Evolutionary conservation across 2,888 invertebrate genomes (phyloP), one percentile per base, ranked within the genome.

Genomic region (Lepidocyrtoides sp.): DNA sequence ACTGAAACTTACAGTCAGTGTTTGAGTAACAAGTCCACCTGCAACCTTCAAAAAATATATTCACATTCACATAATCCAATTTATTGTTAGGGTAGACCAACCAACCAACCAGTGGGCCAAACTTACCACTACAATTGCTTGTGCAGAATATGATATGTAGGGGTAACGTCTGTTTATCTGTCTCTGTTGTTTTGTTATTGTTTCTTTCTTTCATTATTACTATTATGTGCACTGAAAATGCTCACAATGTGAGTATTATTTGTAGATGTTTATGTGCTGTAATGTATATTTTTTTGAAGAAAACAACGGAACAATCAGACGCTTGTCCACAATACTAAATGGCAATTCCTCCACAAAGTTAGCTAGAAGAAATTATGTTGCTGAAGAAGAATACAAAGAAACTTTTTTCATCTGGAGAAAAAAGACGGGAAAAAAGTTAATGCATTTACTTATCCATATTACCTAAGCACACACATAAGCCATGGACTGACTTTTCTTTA

Each of bases 341-440:
- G 32, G 54, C 79, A 84, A 60, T 84, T 84, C n/a, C n/a, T n/a
- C 32, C 51, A 69, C 20, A 69, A 84, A 84, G 83, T 82, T 82
- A 14, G 44, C 69, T 17, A 32, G 36, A 57, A 54, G 79, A 79
- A 84, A 84, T 66, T 63, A 66, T 84, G 83, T 63, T 82, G 57
- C 29, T 84, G 20, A 66, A 32, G 17, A 23, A 60, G 23, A 32
- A n/a, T n/a, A n/a, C n/a, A n/a, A 63, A n/a, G 75, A 86, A 63
- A 63, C 66, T 87, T 87, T 87, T 79, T 87, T 87, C 87, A 87
- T 87, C 79, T 86, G 20, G 44, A 60, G 79, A 23, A 69, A 32
- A 32, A 17, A 69, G 23, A 41, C 32, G 44, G 79, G 23, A 23
- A 36, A n/a, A 63, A 69, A 48, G 36, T 69, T 66, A 14, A 69